Evolutionary conservation across 2,797 vertebrate genomes (phyloP), one percentile per base, ranked within the genome.

Genomic region (Meda fulgida): DNA sequence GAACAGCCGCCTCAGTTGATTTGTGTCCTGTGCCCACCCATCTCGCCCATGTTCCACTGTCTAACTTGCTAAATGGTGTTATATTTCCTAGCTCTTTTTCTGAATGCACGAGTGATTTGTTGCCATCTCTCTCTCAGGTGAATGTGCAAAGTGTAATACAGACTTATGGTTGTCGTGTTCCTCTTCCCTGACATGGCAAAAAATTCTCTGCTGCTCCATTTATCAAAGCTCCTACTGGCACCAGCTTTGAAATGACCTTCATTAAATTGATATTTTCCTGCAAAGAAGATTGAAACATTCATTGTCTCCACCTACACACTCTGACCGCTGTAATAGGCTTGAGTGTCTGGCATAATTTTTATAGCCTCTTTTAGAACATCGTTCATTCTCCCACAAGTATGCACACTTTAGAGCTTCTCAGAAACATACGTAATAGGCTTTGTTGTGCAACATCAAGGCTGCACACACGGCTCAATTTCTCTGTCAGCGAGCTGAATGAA

Each of bases 91-190:
- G 79, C 53, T 85, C 69, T 85, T 87, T 81, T 79, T 86, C 40
- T 38, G 46, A 87, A 86, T 81, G 31, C 81, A 26, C 29, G 8
- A 66, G 19, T 87, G 86, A 90, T 89, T 75, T 80, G 87, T 84
- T 65, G 60, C 40, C 6, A 5, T 81, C 58, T 55, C 71, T 87
- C 60, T 87, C 38, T 86, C 31, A 86, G 79, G 60, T 87, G 89
- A 89, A 83, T 85, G 85, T 84, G 78, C 72, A 80, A 71, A 83
- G 82, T 89, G 71, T 89, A 86, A 86, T 89, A 83, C 89, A 89
- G 86, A 88, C 85, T 90, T 90, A 93, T 92, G 84, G 89, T 36
- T 67, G 34, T 58, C n/a, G 55, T 90, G 86, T 91, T 84, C 84
- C 70, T 91, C 89, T 85, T 91, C 69, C 80, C 89, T 91, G 89